Evolutionary conservation across 2,888 invertebrate genomes (phyloP).

Genomic region (Siphlonurus alternatus): DNA sequence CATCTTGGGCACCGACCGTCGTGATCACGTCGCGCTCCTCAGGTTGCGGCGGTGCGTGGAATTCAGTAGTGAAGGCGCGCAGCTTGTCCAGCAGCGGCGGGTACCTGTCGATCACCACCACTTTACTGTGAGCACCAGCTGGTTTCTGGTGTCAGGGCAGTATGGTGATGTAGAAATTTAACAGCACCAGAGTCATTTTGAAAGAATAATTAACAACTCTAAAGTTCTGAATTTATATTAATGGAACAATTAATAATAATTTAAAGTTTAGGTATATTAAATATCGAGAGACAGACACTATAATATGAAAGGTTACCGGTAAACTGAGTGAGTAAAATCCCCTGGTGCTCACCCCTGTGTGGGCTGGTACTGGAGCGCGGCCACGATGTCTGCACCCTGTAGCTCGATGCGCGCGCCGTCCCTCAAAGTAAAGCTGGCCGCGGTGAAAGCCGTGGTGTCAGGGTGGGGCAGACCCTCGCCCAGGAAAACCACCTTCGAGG

Average conservation of each 20-base stretch:
- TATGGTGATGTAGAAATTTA: background rate
- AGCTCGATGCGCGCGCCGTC: constrained; percentile 36
- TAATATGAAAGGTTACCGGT: too few species aligned
- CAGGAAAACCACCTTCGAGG: constrained; percentile 36
- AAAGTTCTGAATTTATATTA: background rate
- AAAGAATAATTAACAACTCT: too few species aligned
- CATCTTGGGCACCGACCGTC: constrained; percentile 62
- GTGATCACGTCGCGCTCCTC: constrained; percentile 36
- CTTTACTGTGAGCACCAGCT: background rate
- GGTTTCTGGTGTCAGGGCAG: background rate
- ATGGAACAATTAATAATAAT: background rate
- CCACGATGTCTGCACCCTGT: constrained; percentile 39
- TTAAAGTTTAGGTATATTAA: background rate
- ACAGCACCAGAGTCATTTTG: background rate
- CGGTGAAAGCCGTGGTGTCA: constrained; percentile 47
- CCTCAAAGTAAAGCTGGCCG: constrained; percentile 37
- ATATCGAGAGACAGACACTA: too few species aligned
- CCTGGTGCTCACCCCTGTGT: constrained; percentile 50
- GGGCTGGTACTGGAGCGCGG: constrained; percentile 58
- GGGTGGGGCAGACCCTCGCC: constrained; percentile 63
- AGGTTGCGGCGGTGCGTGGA: constrained; percentile 49
- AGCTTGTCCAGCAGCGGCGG: constrained; percentile 39
- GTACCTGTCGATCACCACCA: constrained; percentile 28
- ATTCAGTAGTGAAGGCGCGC: constrained; percentile 40
- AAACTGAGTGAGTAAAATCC: too few species aligned